phyloP scores from a whole-genome alignment of 2,888 invertebrate genomes.

The Salticus scenicus region DNA sequence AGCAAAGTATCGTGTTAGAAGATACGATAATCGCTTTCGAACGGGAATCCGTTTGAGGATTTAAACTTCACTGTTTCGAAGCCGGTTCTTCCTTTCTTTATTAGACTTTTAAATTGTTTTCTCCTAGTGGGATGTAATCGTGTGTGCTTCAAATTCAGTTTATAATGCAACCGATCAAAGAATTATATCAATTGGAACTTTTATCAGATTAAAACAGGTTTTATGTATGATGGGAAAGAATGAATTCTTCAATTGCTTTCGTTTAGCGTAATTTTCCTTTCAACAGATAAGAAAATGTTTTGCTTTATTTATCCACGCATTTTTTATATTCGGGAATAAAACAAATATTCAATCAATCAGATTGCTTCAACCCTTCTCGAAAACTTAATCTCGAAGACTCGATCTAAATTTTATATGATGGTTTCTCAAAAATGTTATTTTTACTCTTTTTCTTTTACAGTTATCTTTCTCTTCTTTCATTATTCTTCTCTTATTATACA shows the following conservation, averaged over 20 bases:
- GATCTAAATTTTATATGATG: no score
- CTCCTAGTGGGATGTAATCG: neutral
- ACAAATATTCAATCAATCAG: no score
- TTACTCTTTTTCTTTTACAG: no score
- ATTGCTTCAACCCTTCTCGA: no score
- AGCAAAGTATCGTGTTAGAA: slow-evolving; percentile 2
- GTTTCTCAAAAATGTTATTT: no score
- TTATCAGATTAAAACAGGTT: no score
- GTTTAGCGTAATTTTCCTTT: neutral
- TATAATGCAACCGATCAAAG: neutral
- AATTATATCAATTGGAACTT: neutral
- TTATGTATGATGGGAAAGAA: no score
- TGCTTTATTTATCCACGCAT: no score
- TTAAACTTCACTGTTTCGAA: neutral
- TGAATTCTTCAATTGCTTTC: neutral
- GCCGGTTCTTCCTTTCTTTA: neutral
- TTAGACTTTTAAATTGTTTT: neutral
- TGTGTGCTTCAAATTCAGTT: neutral
- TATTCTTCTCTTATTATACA: no score
- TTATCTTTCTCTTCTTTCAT: no score
- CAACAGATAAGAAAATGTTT: neutral
- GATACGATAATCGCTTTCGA: slow-evolving; percentile 1
- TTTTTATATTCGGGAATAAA: no score
- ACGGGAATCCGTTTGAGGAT: slow-evolving; percentile 40
- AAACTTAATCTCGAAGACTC: no score